Evolutionary conservation across 2,888 invertebrate genomes (phyloP), one percentile per base, ranked within the genome.

Genomic region (Xanthostigma xanthostigma): DNA sequence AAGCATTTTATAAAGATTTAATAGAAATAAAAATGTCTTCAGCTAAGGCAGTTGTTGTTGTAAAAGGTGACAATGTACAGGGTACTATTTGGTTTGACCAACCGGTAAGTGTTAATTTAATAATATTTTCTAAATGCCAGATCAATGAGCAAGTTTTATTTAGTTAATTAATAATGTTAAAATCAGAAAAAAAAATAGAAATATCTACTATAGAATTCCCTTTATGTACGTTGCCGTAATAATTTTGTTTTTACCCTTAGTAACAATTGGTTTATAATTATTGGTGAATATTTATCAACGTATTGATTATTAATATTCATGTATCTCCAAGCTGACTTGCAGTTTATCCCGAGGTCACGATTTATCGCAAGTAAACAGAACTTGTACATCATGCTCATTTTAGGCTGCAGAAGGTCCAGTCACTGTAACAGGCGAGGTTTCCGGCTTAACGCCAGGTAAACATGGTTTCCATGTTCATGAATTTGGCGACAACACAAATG

Each of bases 401-500:
- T 64, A 80, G 83, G 69, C 70, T 58, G 74, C 70, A 0, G 72
- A 72, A n/a, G 65, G 72, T n/a, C 75, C 82, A 2, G 87, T 88
- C 2, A 74, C 76, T 49, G 74, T 95, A n/a, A 79, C 79, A 36
- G 95, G 95, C 8, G 81, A 88, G 67, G 75, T 96, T 9, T 70
- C 66, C 35, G 93, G 94, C 2, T 72, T 96, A 36, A 64, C 73
- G 13, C 73, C 81, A 64, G 95, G 95, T 51, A 63, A 69, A 3
- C 89, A 93, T 62, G 92, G 92, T 17, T 93, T 96, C 71, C 96
- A 96, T 64, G 79, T 96, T 51, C 96, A 96, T 64, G 90, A 96
- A 70, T 95, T 92, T 63, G 96, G 96, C 1, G 95, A 95, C 69
- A 90, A 88, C 62, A 92, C 93, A 34, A 92, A 95, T 64, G 91